Evolutionary conservation across 2,113 vertebrate genomes (phyloP), one percentile per base, ranked within the genome.

Genomic region (Cyphomyrus plagiostoma): DNA sequence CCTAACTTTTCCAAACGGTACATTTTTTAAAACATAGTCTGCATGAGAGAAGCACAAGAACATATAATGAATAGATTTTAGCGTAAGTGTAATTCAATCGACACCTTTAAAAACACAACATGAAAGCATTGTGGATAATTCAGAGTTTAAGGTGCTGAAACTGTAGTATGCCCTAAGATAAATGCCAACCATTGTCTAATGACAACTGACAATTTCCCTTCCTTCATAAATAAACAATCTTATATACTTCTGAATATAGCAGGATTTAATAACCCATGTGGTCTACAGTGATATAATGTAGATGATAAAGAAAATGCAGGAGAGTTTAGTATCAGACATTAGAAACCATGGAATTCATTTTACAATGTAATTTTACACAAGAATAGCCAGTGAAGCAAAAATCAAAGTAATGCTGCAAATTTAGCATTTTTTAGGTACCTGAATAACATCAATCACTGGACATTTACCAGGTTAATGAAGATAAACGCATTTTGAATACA

Each of bases 1-100:
- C 45, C 88, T 87, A 85, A 46, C n/a, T 10, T 87, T 89, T 85
- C 70, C 85, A 89, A 87, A 89, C 58, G 46, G 53, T 90, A 42
- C 53, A 46, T 48, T 82, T 89, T 82, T 80, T 77, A 82, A 85
- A 70, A 56, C 26, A 35, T 74, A 56, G 50, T 30, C 26, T 53
- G 50, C 17, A 87, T 35, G 15, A 19, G 30, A 35, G 50, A 56
- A 39, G 30, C 49, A 87, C 50, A 58, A 23, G 52, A 88, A 42
- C 56, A 62, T 88, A 45, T 46, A 82, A 82, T 45, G 49, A 80
- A 88, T 39, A 89, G 19, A 53, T 83, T 83, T 83, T 83, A 42
- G 52, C 62, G 35, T 46, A 50, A 84, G 11, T 85, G 21, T 52
- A 58, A 46, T 46, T 58, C 88, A 62, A 2, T 58, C 1, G 48